phyloP scores from a whole-genome alignment of 1,140 invertebrate species.

The Atta texana region DNA sequence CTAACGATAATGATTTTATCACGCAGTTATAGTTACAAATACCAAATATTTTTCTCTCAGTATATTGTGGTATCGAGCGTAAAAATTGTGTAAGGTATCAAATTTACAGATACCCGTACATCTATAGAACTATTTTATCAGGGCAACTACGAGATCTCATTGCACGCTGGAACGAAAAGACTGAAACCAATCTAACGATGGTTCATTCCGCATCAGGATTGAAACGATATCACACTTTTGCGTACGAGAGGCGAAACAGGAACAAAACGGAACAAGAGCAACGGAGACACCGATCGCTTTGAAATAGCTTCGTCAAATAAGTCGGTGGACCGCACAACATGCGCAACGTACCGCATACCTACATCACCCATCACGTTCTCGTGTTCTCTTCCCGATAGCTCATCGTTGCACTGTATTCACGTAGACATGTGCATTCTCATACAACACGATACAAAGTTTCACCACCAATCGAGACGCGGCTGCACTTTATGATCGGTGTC shows the following conservation, averaged over 20 bases:
- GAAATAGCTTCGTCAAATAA: conserved; percentile 62
- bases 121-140: background rate
- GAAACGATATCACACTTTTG: background rate
- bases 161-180: conserved; percentile 1
- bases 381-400: background rate
- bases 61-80: background rate
- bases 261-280: conserved; percentile 10
- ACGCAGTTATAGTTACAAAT: too few species aligned
- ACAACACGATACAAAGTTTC: conserved; percentile 33
- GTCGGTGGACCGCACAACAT: conserved; percentile 48
- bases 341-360: conserved; percentile 28
- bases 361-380: background rate
- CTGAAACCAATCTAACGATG: conserved; percentile 48
- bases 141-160: background rate
- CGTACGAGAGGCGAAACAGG: background rate
- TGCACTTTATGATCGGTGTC: conserved; percentile 47
- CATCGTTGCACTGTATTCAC: background rate
- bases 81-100: background rate
- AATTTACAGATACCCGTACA: conserved; percentile 12
- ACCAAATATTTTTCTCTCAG: too few species aligned
- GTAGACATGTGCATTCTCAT: background rate
- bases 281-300: conserved; percentile 30
- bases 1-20: too few species aligned
- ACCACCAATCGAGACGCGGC: conserved; percentile 20
- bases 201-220: conserved; percentile 18